Conservation (phyloP, 2,797 vertebrate genomes). For the Mus minutoides region DNA sequence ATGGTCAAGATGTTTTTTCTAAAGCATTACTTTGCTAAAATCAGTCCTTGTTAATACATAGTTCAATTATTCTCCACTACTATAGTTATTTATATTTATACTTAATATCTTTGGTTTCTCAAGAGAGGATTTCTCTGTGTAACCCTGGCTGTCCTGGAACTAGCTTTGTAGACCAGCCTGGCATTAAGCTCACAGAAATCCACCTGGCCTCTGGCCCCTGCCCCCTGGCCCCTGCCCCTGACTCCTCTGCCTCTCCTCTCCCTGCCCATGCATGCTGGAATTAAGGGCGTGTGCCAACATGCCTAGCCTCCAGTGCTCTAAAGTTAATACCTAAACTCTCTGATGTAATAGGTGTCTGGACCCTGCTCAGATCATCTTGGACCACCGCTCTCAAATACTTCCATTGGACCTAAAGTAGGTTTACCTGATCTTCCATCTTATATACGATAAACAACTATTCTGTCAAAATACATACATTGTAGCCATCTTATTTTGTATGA, state of each 20-base stretch:
- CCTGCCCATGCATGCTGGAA: neutral
- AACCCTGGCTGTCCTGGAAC: neutral
- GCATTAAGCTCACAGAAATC: neutral
- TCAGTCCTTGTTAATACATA: constrained; percentile 31
- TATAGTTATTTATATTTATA: neutral
- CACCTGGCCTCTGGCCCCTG: neutral
- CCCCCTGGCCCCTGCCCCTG: neutral
- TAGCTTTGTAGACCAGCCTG: neutral
- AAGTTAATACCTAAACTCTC: constrained; percentile 24
- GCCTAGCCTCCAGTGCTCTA: neutral
- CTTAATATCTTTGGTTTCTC: neutral
- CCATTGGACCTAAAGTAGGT: neutral
- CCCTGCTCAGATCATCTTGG: constrained; percentile 4
- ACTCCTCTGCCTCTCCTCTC: no score
- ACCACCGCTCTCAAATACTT: neutral
- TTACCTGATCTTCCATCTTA: constrained; percentile 34
- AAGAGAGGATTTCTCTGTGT: neutral
- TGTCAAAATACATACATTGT: constrained; percentile 8
- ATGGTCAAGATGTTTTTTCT: constrained; percentile 33
- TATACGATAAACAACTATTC: constrained; percentile 6
- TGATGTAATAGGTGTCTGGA: neutral
- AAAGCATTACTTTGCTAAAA: constrained; percentile 32
- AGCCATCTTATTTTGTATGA: neutral
- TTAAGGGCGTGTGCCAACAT: neutral
- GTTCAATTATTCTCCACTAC: constrained; percentile 36